phyloP scores from a whole-genome alignment of 2,888 invertebrate species.

The Drosophila falleni region DNA sequence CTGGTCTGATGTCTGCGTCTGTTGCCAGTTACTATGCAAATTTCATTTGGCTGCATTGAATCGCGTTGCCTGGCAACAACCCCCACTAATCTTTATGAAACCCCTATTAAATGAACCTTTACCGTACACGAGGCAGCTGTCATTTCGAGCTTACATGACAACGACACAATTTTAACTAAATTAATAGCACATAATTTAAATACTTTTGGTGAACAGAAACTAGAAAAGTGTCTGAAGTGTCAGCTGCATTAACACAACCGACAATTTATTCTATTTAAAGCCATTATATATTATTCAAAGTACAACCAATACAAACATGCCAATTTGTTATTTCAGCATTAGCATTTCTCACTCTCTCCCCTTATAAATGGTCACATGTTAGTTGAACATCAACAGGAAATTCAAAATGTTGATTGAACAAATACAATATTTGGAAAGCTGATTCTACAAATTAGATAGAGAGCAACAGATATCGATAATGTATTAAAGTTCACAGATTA shows the following conservation, averaged over 20 bases:
- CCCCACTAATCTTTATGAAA: background rate
- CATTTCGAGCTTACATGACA: conserved; percentile 48
- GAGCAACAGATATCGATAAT: background rate
- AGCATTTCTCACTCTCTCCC: conserved; percentile 3
- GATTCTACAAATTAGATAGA: background rate
- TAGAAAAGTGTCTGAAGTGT: conserved; percentile 6
- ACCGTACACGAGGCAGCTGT: conserved; percentile 12
- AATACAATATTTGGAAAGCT: conserved; percentile 8
- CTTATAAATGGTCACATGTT: conserved; percentile 10
- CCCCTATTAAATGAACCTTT: background rate
- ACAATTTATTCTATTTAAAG: conserved; percentile 19
- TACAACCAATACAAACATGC: conserved; percentile 13
- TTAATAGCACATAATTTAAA: conserved; percentile 62
- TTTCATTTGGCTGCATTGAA: conserved; percentile 44
- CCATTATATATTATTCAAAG: background rate
- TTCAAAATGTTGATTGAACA: conserved; percentile 14
- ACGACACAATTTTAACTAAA: conserved; percentile 44
- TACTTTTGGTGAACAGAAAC: conserved; percentile 11
- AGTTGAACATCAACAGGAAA: conserved; percentile 15
- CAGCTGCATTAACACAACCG: conserved; percentile 31
- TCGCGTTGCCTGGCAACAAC: conserved; percentile 19
- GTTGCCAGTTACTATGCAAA: conserved; percentile 46
- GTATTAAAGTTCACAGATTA: background rate
- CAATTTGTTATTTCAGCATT: conserved; percentile 33
- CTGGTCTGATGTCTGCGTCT: conserved; percentile 10